Evolutionary conservation across 2,888 invertebrate genomes (phyloP).

Genomic region (Poecilobothrus nobilitatus): DNA sequence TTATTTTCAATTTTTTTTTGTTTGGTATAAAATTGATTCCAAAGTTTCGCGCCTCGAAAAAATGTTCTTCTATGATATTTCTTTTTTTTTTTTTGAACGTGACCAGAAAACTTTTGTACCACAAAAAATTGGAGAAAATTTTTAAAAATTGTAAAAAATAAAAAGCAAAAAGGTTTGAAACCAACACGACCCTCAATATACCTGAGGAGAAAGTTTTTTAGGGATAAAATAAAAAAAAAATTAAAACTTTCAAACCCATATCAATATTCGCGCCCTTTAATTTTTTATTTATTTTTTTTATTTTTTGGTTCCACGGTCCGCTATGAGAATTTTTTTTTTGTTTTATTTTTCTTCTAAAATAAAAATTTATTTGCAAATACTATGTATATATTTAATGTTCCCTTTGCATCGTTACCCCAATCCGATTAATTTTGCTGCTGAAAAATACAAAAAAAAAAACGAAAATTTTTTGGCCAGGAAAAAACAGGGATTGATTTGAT

Average conservation of each 20-base stretch:
- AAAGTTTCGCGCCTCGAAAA: neutral
- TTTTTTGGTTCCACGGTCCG: no score
- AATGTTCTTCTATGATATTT: neutral
- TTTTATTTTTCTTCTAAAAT: no score
- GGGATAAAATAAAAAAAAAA: no score
- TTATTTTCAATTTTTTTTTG: neutral
- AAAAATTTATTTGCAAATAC: no score
- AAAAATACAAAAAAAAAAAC: no score
- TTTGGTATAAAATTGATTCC: neutral
- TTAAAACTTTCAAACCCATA: neutral
- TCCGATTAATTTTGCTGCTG: no score
- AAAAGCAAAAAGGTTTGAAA: neutral
- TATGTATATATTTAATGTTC: no score
- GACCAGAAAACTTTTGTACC: neutral
- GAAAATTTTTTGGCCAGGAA: no score
- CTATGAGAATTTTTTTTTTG: no score
- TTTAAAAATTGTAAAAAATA: neutral
- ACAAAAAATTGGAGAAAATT: neutral
- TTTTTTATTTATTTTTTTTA: neutral
- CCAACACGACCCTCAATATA: neutral
- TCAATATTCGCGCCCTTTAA: neutral
- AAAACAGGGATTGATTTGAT: no score
- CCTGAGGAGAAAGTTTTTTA: neutral
- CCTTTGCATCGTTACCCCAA: no score
- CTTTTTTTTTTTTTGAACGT: neutral